Evolutionary conservation across 64 coral and sea anemone genomes (phyloP), one percentile per base, ranked within the genome.

Genomic region (Platygyra sinensis): DNA sequence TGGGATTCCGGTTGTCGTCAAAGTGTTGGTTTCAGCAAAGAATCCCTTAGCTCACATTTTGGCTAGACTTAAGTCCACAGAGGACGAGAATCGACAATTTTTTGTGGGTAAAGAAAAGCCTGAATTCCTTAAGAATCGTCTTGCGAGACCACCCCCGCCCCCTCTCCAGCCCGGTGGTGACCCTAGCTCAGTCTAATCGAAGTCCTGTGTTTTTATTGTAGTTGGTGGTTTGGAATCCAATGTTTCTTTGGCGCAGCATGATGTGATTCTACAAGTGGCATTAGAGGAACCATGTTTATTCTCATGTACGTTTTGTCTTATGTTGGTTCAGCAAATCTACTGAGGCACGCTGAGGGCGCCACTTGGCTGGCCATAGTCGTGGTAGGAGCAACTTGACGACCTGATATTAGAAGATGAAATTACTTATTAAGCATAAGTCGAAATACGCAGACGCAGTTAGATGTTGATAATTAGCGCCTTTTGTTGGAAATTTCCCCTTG

Each of bases 151-250:
- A n/a, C n/a, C n/a, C n/a, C n/a, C n/a, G n/a, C n/a, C n/a, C n/a
- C n/a, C n/a, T n/a, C n/a, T n/a, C n/a, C n/a, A n/a, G n/a, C 18
- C 4, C 5, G 5, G 1, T n/a, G 0, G 22, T 3, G 22, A 12
- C 62, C 22, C 5, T 19, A 6, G 18, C 20, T 67, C 19, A 67
- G 7, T n/a, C 63, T 20, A 22, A 18, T 67, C 20, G 18, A 67
- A 24, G 0, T 67, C 6, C 19, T 67, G 3, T 67, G 2, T 69
- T n/a, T 78, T 42, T 22, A 76, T 36, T 89, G 62, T 69, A 98
- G 96, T 80, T 98, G 96, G 96, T 94, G 93, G 89, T 98, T 94
- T 88, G 96, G 96, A 76, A n/a, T 98, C 4, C 90, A 78, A 16
- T 98, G 96, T 84, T 98, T 98, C 51, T 98, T 98, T 27, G 93